Evolutionary conservation across 1,140 invertebrate genomes (phyloP).

Genomic region (Scaptodrosophila lebanonensis): DNA sequence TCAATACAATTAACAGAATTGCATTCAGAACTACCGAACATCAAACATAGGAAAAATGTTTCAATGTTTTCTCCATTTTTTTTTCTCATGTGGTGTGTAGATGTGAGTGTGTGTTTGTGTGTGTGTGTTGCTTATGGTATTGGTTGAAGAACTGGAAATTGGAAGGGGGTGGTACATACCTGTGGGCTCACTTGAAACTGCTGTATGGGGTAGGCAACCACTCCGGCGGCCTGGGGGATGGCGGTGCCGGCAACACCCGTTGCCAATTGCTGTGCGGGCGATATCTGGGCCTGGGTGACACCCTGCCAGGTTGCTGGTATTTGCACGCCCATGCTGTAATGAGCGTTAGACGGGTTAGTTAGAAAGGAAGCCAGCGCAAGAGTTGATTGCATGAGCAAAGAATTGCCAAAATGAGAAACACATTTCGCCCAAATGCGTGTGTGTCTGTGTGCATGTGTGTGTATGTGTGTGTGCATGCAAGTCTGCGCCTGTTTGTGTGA

Average conservation of each 20-base stretch:
- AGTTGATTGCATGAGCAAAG: constrained; percentile 17
- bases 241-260: constrained; percentile 79
- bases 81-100: constrained; percentile 9
- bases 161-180: constrained; percentile 54
- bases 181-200: constrained; percentile 86
- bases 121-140: neutral
- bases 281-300: constrained; percentile 80
- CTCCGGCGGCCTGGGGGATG: constrained; percentile 82
- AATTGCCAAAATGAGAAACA: constrained; percentile 4
- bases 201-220: constrained; percentile 89
- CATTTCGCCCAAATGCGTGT: neutral
- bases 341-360: no score
- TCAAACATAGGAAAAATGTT: constrained; percentile 48
- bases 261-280: constrained; percentile 79
- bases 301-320: constrained; percentile 83
- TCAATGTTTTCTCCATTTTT: constrained; percentile 34
- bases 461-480: constrained; percentile 1
- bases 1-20: constrained; percentile 19
- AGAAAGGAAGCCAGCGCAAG: constrained; percentile 16
- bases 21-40: constrained; percentile 28
- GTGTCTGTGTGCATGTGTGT: neutral
- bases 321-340: constrained; percentile 86
- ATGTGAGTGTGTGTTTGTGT: constrained; percentile 5
- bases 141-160: no score
- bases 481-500: constrained; percentile 12